Evolutionary conservation across 2,797 vertebrate genomes (phyloP).

Genomic region (Onychomys leucogaster): DNA sequence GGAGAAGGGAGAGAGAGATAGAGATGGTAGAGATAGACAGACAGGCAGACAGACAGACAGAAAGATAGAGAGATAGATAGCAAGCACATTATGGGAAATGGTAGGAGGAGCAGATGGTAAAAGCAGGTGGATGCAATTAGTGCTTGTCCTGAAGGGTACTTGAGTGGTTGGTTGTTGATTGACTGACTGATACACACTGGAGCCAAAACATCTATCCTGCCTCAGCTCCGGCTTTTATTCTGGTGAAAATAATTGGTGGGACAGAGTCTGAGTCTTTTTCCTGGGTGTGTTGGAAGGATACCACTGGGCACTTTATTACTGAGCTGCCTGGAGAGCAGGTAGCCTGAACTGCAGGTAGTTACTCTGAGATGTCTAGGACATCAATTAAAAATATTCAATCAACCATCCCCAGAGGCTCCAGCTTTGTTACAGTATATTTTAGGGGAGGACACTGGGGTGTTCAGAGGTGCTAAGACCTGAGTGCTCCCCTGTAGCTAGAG

Average conservation of each 20-base stretch:
- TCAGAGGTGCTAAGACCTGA: neutral
- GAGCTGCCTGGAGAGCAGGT: neutral
- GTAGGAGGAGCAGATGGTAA: neutral
- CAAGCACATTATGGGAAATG: neutral
- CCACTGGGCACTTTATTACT: constrained; percentile 1
- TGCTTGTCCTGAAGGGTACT: neutral
- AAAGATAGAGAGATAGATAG: neutral
- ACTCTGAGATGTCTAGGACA: constrained; percentile 29
- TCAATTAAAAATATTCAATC: constrained; percentile 30
- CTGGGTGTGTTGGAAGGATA: neutral
- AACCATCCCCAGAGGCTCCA: neutral
- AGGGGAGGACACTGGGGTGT: neutral
- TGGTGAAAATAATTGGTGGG: neutral
- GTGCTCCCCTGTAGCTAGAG: neutral
- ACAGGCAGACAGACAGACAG: neutral
- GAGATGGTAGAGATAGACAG: neutral
- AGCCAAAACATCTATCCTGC: neutral
- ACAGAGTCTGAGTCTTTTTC: neutral
- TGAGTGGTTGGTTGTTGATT: neutral
- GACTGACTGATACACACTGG: neutral
- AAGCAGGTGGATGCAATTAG: neutral
- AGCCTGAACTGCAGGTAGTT: constrained; percentile 3
- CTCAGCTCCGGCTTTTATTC: neutral
- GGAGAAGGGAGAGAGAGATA: no score
- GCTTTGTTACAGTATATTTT: neutral